A percentile compares a stretch with the other conserved stretches of the same genome.
phyloP scores from a whole-genome alignment of 92 coral and sea anemone species.

The Heliopora coerulea region DNA sequence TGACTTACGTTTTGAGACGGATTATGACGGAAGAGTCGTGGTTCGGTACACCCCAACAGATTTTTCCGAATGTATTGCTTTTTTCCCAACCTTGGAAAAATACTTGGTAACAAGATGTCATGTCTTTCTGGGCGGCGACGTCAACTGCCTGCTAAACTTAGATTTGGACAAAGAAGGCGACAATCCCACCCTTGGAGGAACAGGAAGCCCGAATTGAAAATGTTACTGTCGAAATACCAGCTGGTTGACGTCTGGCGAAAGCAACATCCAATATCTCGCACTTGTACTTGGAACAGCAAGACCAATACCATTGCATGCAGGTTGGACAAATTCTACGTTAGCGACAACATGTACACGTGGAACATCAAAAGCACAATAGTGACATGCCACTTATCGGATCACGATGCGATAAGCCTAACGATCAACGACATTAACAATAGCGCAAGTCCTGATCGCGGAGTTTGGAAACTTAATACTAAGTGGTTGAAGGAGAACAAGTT shows the following conservation, averaged over 20 bases:
- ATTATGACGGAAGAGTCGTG: too few relatives aligned
- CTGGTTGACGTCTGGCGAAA: background rate
- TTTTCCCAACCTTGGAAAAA: background rate
- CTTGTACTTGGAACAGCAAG: background rate
- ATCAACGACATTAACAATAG: background rate
- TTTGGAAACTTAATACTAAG: background rate
- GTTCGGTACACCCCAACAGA: background rate
- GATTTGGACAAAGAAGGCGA: background rate
- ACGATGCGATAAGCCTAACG: background rate
- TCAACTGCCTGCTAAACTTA: background rate
- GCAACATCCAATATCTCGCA: background rate
- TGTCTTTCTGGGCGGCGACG: background rate
- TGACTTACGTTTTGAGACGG: too few relatives aligned
- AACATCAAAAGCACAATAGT: background rate
- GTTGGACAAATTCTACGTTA: background rate
- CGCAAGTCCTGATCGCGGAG: background rate
- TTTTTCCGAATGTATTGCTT: background rate
- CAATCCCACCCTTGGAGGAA: background rate
- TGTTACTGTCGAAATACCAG: background rate
- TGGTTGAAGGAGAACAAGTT: background rate
- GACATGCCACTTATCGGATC: background rate
- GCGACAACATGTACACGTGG: background rate
- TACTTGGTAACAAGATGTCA: background rate
- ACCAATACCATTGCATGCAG: background rate
- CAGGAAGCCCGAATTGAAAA: background rate